phyloP scores from a whole-genome alignment of 2,797 vertebrate genomes.

The Synaphobranchus kaupii region DNA sequence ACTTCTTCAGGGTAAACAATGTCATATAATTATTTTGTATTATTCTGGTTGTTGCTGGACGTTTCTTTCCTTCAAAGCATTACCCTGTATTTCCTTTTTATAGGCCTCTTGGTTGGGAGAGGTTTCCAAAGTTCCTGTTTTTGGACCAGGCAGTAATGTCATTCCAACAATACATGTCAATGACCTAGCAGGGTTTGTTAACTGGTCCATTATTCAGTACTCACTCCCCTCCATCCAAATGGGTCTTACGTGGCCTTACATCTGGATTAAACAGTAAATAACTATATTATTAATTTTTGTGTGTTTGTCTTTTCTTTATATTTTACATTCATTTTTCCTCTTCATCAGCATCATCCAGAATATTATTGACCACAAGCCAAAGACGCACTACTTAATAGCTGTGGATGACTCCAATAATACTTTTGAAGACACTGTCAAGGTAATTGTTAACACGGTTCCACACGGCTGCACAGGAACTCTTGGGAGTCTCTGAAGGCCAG shows the following conservation, averaged over 20 bases:
- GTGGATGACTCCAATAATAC: constrained; percentile 81
- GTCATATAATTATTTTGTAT: too few relatives aligned
- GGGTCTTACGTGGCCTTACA: neutral
- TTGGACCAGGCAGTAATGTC: constrained; percentile 82
- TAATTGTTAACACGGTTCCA: constrained; percentile 48
- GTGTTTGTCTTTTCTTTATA: neutral
- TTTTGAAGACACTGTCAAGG: constrained; percentile 81
- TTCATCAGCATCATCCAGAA: constrained; percentile 79
- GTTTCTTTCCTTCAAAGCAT: constrained; percentile 41
- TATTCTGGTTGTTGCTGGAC: neutral
- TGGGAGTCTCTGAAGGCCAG: constrained; percentile 75
- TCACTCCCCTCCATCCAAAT: neutral
- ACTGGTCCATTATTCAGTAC: neutral
- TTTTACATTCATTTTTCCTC: neutral
- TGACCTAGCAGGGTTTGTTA: constrained; percentile 84
- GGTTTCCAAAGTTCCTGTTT: constrained; percentile 72
- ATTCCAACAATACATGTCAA: constrained; percentile 85
- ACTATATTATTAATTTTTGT: neutral
- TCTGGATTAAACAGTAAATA: neutral
- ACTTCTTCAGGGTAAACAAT: constrained; percentile 86
- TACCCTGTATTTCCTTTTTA: neutral
- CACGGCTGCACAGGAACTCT: constrained; percentile 67
- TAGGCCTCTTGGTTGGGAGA: constrained; percentile 84
- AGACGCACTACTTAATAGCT: constrained; percentile 79
- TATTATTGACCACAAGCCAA: constrained; percentile 78